A percentile compares a stretch with the other conserved stretches of the same genome.
These are phyloP conservation scores for Malacoraja senta DNA, from an alignment of 2,797 vertebrate genomes.

Conservation along the genomic window DNA sequence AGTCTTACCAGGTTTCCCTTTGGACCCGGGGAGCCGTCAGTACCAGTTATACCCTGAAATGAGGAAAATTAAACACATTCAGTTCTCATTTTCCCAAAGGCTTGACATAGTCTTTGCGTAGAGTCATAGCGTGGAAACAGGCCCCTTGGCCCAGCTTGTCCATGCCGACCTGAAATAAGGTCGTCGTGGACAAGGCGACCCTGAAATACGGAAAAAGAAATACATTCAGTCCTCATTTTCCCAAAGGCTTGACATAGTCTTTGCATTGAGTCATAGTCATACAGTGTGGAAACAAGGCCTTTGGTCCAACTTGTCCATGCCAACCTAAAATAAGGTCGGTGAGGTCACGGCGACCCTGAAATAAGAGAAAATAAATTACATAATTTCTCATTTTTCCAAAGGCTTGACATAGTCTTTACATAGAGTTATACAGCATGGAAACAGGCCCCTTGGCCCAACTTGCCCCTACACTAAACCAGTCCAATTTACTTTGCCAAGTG, in stretches of 20 bases:
- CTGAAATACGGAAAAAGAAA: conserved; percentile 49
- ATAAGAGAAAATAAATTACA: conserved; percentile 38
- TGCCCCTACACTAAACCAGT: no score
- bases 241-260: background rate
- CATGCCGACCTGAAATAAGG: no score
- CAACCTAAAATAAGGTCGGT: no score
- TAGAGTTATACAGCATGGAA: no score
- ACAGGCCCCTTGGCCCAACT: no score
- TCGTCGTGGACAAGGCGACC: conserved; percentile 46
- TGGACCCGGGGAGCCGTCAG: conserved; percentile 70
- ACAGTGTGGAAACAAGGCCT: no score
- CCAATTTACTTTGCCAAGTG: no score
- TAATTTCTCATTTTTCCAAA: background rate
- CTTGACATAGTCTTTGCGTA: background rate
- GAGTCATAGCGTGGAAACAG: no score
- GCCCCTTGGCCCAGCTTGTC: no score
- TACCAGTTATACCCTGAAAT: conserved; percentile 66
- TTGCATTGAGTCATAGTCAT: background rate
- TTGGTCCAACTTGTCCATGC: no score
- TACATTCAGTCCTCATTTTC: background rate
- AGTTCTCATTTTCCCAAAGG: background rate
- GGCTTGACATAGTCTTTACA: background rate
- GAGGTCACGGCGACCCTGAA: conserved; percentile 55
- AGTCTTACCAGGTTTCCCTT: conserved; percentile 75
- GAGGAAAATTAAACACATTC: conserved; percentile 37